phyloP scores from a whole-genome alignment of 2,888 invertebrate genomes.

The Aproaerema taeniolella region DNA sequence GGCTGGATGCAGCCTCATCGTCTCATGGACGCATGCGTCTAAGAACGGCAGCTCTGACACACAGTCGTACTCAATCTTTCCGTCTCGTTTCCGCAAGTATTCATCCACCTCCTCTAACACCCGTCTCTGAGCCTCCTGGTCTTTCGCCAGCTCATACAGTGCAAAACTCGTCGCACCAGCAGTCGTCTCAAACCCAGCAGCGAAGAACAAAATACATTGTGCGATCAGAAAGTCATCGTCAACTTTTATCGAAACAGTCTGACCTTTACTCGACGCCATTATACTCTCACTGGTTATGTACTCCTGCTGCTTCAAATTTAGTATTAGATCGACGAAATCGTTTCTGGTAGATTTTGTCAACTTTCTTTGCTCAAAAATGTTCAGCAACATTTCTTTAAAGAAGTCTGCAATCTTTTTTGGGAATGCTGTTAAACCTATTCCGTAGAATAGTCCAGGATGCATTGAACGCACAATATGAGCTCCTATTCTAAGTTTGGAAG shows the following conservation, averaged over 20 bases:
- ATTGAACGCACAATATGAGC: constrained; percentile 23
- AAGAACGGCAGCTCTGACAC: constrained; percentile 41
- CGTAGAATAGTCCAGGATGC: constrained; percentile 37
- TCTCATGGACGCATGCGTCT: constrained; percentile 42
- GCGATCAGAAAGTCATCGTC: constrained; percentile 62
- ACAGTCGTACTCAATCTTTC: constrained; percentile 31
- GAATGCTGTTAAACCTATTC: constrained; percentile 26
- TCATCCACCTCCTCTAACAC: constrained; percentile 32
- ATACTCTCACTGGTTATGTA: constrained; percentile 31
- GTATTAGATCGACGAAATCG: constrained; percentile 26
- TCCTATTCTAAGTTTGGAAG: constrained; percentile 21
- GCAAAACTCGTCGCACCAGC: constrained; percentile 34
- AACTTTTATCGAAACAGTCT: constrained; percentile 32
- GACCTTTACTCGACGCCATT: constrained; percentile 13
- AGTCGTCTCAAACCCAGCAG: constrained; percentile 49
- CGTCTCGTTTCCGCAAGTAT: constrained; percentile 18
- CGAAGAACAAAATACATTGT: constrained; percentile 71
- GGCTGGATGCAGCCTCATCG: constrained; percentile 43
- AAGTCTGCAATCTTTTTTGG: constrained; percentile 28
- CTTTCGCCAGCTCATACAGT: constrained; percentile 43
- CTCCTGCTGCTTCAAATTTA: constrained; percentile 23
- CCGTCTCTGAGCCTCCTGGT: constrained; percentile 30
- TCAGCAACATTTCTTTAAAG: constrained; percentile 19
- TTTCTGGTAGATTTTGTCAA: constrained; percentile 19
- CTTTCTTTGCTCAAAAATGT: constrained; percentile 19